Percentiles rank a stretch among this genome's conserved stretches.
phyloP scores from a whole-genome alignment of 2,888 invertebrate species.

The Ctena decussata region DNA sequence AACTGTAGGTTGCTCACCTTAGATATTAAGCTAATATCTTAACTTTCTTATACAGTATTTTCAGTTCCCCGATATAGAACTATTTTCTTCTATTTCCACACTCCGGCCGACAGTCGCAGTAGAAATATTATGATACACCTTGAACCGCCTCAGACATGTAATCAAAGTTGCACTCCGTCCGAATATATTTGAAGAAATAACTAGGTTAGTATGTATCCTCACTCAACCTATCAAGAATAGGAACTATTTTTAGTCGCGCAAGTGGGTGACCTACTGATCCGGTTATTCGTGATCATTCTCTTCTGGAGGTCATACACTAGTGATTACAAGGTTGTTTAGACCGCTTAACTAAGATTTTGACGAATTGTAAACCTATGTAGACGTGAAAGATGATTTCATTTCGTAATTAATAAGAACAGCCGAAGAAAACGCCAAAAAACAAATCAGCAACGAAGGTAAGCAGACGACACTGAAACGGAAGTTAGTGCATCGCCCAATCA shows the following conservation, averaged over 20 bases:
- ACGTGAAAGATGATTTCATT: background rate
- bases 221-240: slow-evolving; percentile 12
- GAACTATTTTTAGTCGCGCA: slow-evolving; percentile 54
- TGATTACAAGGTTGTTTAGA: slow-evolving; percentile 1
- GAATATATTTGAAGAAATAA: background rate
- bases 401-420: background rate
- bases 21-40: too few relatives aligned
- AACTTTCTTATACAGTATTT: too few relatives aligned
- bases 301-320: slow-evolving; percentile 2
- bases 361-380: background rate
- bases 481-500: background rate
- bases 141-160: background rate
- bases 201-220: slow-evolving; percentile 2
- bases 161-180: background rate
- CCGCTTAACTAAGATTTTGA: background rate
- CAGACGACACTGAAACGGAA: background rate
- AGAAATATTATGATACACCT: background rate
- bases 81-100: too few relatives aligned
- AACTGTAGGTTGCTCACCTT: too few relatives aligned
- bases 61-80: too few relatives aligned
- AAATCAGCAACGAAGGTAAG: background rate
- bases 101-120: too few relatives aligned
- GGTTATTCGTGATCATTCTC: background rate
- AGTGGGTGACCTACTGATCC: slow-evolving; percentile 61
- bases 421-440: too few relatives aligned